Percentiles rank a stretch among this genome's conserved stretches.
phyloP scores from a whole-genome alignment of 2,113 vertebrate species.

The Poecilia latipinna region DNA sequence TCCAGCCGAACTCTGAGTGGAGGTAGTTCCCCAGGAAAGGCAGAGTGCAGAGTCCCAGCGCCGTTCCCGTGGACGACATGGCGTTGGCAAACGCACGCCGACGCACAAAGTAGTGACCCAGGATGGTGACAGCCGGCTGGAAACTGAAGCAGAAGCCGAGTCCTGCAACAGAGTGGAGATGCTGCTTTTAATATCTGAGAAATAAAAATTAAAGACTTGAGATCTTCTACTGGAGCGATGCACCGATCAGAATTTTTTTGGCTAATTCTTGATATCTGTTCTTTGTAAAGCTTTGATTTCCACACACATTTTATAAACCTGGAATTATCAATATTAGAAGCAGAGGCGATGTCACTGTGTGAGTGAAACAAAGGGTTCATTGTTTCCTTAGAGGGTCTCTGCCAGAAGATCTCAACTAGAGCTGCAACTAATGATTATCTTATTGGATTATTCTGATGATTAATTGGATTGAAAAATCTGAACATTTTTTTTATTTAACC shows the following conservation, averaged over 20 bases:
- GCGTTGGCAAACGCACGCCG: conserved; percentile 87
- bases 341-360: not conserved
- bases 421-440: no score
- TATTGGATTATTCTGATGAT: no score
- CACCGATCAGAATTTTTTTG: no score
- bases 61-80: conserved; percentile 87
- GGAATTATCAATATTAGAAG: not conserved
- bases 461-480: no score
- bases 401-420: no score
- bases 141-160: conserved; percentile 94
- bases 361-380: no score
- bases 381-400: no score
- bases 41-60: conserved; percentile 87
- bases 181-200: not conserved
- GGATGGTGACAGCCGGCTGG: conserved; percentile 87
- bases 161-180: conserved; percentile 69
- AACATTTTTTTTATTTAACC: no score
- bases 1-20: conserved; percentile 88
- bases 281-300: no score
- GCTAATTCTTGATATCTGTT: no score
- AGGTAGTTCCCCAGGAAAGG: conserved; percentile 87
- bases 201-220: not conserved
- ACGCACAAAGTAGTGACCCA: conserved; percentile 90
- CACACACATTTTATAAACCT: no score
- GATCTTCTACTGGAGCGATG: not conserved